A percentile compares a stretch with the other conserved stretches of the same genome.
phyloP scores from a whole-genome alignment of 2,888 invertebrate genomes.

The Cyclophora punctaria region DNA sequence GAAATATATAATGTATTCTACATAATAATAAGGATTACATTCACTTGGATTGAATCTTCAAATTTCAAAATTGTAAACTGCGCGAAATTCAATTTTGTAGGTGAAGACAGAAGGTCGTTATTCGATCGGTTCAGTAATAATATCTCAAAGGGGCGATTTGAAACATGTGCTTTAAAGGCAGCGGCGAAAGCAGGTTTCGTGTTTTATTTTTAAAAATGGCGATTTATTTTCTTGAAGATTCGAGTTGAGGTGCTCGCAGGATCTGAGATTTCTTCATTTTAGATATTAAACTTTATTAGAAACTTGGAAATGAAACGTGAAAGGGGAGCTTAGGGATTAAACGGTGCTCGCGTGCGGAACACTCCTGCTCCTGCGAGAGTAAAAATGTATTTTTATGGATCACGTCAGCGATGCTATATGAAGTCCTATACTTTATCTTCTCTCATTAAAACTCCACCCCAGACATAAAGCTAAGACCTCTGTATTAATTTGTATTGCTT shows the following conservation, averaged over 20 bases:
- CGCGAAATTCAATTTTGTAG: conserved; percentile 11
- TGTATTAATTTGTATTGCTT: too few species aligned
- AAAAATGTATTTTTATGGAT: too few species aligned
- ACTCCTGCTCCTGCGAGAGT: too few species aligned
- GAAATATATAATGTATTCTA: too few species aligned
- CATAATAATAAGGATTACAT: conserved; percentile 17
- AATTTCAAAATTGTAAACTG: conserved; percentile 3
- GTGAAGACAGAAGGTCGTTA: conserved; percentile 19
- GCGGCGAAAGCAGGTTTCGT: conserved; percentile 61
- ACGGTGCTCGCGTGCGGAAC: conserved; percentile 5
- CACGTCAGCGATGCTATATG: too few species aligned
- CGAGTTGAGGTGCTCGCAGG: conserved; percentile 25
- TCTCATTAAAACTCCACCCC: too few species aligned
- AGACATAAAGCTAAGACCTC: too few species aligned
- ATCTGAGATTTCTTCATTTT: conserved; percentile 27
- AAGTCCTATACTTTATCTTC: too few species aligned
- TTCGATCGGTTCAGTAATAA: conserved; percentile 20
- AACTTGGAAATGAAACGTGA: conserved; percentile 28
- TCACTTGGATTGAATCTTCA: conserved; percentile 16
- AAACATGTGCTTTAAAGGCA: conserved; percentile 59
- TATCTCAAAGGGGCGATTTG: conserved; percentile 59
- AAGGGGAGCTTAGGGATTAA: conserved; percentile 15
- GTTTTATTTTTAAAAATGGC: conserved; percentile 62
- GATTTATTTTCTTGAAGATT: conserved; percentile 49
- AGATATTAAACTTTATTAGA: conserved; percentile 33